Conservation (phyloP, 2,797 vertebrate genomes). For the Amniataba percoides region DNA sequence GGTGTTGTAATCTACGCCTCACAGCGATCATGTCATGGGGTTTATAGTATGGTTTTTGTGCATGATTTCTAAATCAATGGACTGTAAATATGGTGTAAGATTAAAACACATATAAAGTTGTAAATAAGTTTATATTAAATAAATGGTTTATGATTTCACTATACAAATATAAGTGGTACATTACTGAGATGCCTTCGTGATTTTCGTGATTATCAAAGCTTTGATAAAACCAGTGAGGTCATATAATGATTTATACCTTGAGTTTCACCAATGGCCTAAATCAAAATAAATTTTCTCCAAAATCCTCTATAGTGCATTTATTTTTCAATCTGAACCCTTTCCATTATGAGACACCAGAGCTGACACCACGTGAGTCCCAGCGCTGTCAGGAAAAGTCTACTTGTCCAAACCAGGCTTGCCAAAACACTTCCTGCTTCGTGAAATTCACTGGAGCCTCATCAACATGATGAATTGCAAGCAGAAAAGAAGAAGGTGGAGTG, state of each 20-base stretch:
- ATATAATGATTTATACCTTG: constrained; percentile 26
- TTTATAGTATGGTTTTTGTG: constrained; percentile 30
- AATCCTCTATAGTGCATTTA: constrained; percentile 34
- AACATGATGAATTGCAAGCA: constrained; percentile 37
- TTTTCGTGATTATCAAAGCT: constrained; percentile 28
- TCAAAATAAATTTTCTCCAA: neutral
- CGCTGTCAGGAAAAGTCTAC: constrained; percentile 20
- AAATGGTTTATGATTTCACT: constrained; percentile 19
- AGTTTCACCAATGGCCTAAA: neutral
- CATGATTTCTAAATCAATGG: constrained; percentile 34
- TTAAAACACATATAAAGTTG: constrained; percentile 19
- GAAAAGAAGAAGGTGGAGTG: constrained; percentile 12
- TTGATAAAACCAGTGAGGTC: constrained; percentile 23
- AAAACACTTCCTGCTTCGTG: constrained; percentile 38
- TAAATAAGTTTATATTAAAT: constrained; percentile 36
- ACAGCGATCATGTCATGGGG: constrained; percentile 25
- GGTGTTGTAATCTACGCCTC: constrained; percentile 34
- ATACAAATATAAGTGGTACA: constrained; percentile 14
- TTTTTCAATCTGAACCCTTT: constrained; percentile 39
- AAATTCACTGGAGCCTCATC: constrained; percentile 44
- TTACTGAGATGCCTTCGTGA: constrained; percentile 9
- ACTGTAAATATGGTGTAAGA: constrained; percentile 31
- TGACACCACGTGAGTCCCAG: constrained; percentile 17
- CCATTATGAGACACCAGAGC: constrained; percentile 28
- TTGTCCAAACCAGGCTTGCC: constrained; percentile 21